Base-by-base conservation (phyloP, 2,797 vertebrate species). In the Zenarchopterus dispar region DNA sequence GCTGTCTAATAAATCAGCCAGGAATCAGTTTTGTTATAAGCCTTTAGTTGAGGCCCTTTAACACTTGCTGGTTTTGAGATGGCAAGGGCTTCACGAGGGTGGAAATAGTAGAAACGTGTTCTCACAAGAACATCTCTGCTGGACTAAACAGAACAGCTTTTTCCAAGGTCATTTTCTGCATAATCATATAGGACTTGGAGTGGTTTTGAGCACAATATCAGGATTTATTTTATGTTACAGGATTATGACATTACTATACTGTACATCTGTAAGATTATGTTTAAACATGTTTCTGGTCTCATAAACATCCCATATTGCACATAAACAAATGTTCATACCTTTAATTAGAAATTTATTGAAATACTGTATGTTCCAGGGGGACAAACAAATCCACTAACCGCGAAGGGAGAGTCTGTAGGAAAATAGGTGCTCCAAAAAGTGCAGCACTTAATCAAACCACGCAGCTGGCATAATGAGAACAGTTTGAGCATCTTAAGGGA, bases 391-490 rank as follows among this genome's bases (percentile, higher is more conserved):
- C 44, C 18, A 43, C n/a, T 49, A 24, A 45, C 62, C 62, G 26
- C 47, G 46, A 16, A 64, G 26, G 36, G 62, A 24, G 39, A 56
- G 53, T 47, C 67, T 70, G 31, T 47, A 58, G 56, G 54, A 83
- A 85, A 83, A 62, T 77, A 81, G 79, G 75, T 83, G 73, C 73
- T 82, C 75, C 50, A 75, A 69, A 82, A 81, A 85, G 33, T 9
- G 5, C 9, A 54, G 65, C 43, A 64, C 61, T 87, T 80, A 53
- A 85, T 84, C 80, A 82, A 70, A 69, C 75, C 53, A 39, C 70
- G 60, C 68, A 51, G 60, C 76, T 82, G 78, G 75, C 85, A 79
- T 44, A 80, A 77, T 84, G 70, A 84, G 73, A 81, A 66, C 73
- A 86, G 56, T 68, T 63, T 58, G 61, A 70, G 64, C 15, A 24